These are phyloP conservation scores for Chelmon rostratus DNA, from an alignment of 2,797 vertebrate genomes.

Conservation along the genomic window DNA sequence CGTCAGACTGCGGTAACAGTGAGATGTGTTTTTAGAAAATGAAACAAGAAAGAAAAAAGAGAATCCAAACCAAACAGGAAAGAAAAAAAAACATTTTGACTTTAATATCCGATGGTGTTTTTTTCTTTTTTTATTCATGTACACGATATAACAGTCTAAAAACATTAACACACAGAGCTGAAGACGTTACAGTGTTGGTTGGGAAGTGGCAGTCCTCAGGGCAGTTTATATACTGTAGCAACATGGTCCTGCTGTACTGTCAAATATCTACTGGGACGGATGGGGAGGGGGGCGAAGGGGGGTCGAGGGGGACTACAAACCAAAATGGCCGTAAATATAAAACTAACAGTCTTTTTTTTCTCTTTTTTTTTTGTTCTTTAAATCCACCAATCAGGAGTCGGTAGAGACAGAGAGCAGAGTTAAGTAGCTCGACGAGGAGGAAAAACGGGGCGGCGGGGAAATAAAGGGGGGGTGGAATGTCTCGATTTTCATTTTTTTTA, in stretches of 20 bases:
- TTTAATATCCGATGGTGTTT: slow-evolving; percentile 73
- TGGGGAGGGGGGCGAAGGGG: slow-evolving; percentile 1
- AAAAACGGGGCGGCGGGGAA: neutral
- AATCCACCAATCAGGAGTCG: slow-evolving; percentile 69
- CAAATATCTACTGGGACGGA: slow-evolving; percentile 79
- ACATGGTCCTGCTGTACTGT: slow-evolving; percentile 81
- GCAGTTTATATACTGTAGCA: slow-evolving; percentile 79
- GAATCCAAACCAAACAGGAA: slow-evolving; percentile 64
- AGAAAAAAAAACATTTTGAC: slow-evolving; percentile 52
- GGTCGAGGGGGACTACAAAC: slow-evolving; percentile 74
- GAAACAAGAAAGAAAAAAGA: slow-evolving; percentile 43
- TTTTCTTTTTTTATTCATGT: slow-evolving; percentile 75
- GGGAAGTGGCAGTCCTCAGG: slow-evolving; percentile 78
- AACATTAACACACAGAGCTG: slow-evolving; percentile 86
- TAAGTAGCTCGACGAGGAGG: slow-evolving; percentile 54
- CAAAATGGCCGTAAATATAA: slow-evolving; percentile 85
- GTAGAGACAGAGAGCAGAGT: slow-evolving; percentile 68
- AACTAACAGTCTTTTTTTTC: slow-evolving; percentile 85
- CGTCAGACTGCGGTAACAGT: slow-evolving; percentile 75
- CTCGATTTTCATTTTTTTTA: slow-evolving; percentile 64
- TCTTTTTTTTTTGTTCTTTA: slow-evolving; percentile 51
- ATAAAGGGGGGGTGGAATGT: slow-evolving; percentile 63
- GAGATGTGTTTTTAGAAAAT: slow-evolving; percentile 73
- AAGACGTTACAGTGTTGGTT: slow-evolving; percentile 82
- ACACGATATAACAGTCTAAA: slow-evolving; percentile 89